Evolutionary conservation across 1,140 invertebrate species (phyloP), one percentile per base, ranked within the genome.

Genomic region (Rhagoletis zephyria): DNA sequence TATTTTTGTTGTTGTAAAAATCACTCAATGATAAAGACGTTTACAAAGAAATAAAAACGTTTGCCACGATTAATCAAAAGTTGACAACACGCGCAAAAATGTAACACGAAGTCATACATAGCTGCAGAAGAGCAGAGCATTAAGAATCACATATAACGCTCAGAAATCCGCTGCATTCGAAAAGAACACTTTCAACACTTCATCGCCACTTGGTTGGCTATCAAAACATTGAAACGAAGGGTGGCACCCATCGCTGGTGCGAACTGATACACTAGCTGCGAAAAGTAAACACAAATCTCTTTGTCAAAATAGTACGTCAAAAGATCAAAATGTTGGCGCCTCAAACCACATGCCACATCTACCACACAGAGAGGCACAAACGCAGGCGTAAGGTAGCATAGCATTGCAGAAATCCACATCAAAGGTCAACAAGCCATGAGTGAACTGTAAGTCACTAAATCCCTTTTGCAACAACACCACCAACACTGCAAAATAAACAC

Each of bases 281-380:
- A 48, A 48, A 74, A 74, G 48, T 14, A 51, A 48, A 74, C 70
- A 74, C 45, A 30, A 74, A 74, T n/a, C 67, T 45, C 61, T 74
- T 74, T 51, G 4, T 74, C 9, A 12, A 56, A 56, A 56, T 7
- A 56, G 10, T 56, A 56, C 51, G 1, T 48, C 16, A n/a, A 74
- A 74, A 74, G 45, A 74, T 74, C 70, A 74, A 74, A 74, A 42
- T 67, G 64, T 40, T 40, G 64, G 30, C 70, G 70, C 70, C 42
- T 48, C 70, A 48, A 30, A 30, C 30, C 40, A 51, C 45, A 16
- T 1, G 10, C 10, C 45, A 14, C 70, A 45, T 74, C 67, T n/a
- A 10, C 64, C 9, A 1, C 45, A 74, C 14, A 56, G 51, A 56
- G 51, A 56, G 4, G 9, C 51, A 56, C 4, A 9, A 56, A 9